Evolutionary conservation across 2,888 invertebrate species (phyloP), one percentile per base, ranked within the genome.

Genomic region (Scelioninae gen. 1): DNA sequence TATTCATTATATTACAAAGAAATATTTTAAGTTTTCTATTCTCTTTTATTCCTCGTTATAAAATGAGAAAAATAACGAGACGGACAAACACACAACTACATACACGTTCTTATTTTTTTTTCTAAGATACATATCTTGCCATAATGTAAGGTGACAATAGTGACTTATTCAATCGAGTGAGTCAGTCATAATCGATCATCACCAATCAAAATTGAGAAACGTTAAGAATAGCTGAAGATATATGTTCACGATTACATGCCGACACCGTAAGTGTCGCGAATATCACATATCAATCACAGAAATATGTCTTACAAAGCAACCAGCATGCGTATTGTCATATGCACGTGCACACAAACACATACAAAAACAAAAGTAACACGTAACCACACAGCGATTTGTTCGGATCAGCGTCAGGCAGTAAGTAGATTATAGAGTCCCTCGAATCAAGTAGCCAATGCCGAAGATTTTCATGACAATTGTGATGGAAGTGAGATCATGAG

Each of bases 371-470:
- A 91, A 91, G 88, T 90, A 91, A 89, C 88, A 91, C 90, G 91
- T 91, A 91, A 91, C 89, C 90, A 88, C 88, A 90, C 89, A 84
- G 89, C 93, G 93, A 94, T 94, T 93, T 93, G 93, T 94, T 93
- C 94, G 93, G 93, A 94, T 94, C 93, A 94, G 92, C 93, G 94
- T 94, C 94, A 93, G 90, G 91, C 90, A 92, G 93, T 94, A 94
- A 94, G 93, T 93, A 94, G 94, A 94, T 94, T 94, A 92, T 91
- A 85, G 76, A 83, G 82, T 86, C 86, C 83, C 87, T 89, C 84
- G 84, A 87, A 88, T 86, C 87, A 89, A 80, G 85, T 84, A 87
- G 85, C 87, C 85, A 83, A 86, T 80, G 84, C 80, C 62, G 69
- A 78, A 83, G 79, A 79, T 78, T 74, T 68, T 76, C 82, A 77